A percentile compares a stretch with the other conserved stretches of the same genome.
Evolutionary conservation across 2,888 invertebrate species (phyloP).

Genomic region (Nowickia ferox): DNA sequence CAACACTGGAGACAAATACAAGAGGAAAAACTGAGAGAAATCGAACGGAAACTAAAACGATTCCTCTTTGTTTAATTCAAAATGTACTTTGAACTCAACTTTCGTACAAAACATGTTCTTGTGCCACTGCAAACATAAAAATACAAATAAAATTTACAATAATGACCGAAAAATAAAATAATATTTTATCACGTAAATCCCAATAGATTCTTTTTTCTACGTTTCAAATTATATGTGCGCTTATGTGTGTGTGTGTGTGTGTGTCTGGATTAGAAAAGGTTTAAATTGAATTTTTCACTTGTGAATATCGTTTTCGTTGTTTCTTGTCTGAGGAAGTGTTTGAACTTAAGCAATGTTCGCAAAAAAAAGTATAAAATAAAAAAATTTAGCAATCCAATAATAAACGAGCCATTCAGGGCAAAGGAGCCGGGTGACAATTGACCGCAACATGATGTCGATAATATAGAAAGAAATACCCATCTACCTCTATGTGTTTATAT

Average conservation of each 20-base stretch:
- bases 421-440: conserved; percentile 67
- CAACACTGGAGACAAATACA: no score
- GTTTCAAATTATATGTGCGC: conserved; percentile 29
- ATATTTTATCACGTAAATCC: conserved; percentile 70
- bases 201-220: conserved; percentile 50
- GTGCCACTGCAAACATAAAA: conserved; percentile 40
- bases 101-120: conserved; percentile 25
- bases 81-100: not conserved
- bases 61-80: no score
- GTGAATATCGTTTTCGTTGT: not conserved
- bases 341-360: conserved; percentile 24
- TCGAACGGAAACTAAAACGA: conserved; percentile 6
- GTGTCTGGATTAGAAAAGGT: conserved; percentile 9
- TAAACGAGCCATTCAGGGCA: conserved; percentile 64
- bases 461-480: conserved; percentile 13
- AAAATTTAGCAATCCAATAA: conserved; percentile 31
- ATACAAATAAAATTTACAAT: conserved; percentile 15
- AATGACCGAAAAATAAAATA: conserved; percentile 40
- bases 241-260: not conserved
- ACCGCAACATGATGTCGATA: conserved; percentile 59
- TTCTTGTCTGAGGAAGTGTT: not conserved
- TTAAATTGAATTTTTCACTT: conserved; percentile 37
- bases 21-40: not conserved
- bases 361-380: no score
- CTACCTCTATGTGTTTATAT: not conserved